Percentiles rank a stretch among this genome's conserved stretches.
Conservation (phyloP, 2,888 invertebrate species). For the Pteria penguin region DNA sequence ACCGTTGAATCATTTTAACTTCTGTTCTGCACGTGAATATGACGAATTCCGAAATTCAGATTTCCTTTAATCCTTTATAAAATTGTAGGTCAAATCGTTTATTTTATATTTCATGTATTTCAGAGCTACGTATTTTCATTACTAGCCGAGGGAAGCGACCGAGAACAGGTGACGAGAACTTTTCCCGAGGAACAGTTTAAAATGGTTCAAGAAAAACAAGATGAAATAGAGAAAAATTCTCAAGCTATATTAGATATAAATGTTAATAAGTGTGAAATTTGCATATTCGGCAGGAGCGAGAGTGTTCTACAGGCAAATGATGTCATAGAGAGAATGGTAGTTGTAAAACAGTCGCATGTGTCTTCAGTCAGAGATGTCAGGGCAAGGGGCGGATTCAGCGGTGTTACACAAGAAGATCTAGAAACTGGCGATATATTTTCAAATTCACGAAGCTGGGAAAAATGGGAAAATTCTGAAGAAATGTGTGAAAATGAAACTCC, state of each 20-base stretch:
- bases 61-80: too few relatives aligned
- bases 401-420: neutral
- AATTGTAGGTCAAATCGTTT: too few relatives aligned
- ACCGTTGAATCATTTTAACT: too few relatives aligned
- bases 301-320: conserved; percentile 48
- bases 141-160: conserved; percentile 48
- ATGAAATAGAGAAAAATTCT: conserved; percentile 51
- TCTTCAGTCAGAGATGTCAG: neutral
- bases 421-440: neutral
- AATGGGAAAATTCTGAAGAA: neutral
- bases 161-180: conserved; percentile 38
- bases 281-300: conserved; percentile 51
- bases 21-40: too few relatives aligned
- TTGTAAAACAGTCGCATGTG: too few relatives aligned
- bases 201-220: conserved; percentile 54
- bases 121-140: conserved; percentile 59
- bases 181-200: conserved; percentile 46
- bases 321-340: conserved; percentile 40
- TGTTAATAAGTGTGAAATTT: conserved; percentile 46
- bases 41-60: too few relatives aligned
- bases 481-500: neutral
- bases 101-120: conserved; percentile 33
- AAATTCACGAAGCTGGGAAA: neutral
- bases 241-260: conserved; percentile 52
- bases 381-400: neutral